Base-by-base conservation (phyloP, 2,113 vertebrate genomes). In the Trematocara nigrifrons region DNA sequence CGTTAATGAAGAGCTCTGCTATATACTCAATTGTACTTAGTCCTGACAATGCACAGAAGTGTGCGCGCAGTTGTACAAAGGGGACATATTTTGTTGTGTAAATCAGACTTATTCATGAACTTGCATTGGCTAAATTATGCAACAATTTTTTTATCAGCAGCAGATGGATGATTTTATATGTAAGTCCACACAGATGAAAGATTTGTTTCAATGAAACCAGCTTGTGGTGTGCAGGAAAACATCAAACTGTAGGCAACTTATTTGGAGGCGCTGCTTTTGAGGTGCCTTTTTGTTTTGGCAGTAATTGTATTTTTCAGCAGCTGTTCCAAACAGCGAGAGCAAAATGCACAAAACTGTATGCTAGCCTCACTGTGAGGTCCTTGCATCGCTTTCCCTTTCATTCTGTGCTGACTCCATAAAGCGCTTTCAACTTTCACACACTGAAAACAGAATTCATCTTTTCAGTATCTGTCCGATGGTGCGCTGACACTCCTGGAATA, bases 131-230 rank as follows among this genome's bases (percentile, higher is more conserved):
- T 81, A 20, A 85, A 91, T 80, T 64, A 76, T 15, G 45, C 53
- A 79, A 82, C 3, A 51, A n/a, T 66, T 71, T 20, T 29, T 20
- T 77, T 69, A 56, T 52, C 7, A 53, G 79, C 18, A 20, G 54
- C 54, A 20, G 35, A 83, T 35, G 82, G 59, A 79, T 29, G 69
- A 71, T 26, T 49, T 79, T 71, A 20, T 12, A 47, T 61, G 29
- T 16, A 69, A 38, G 20, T 42, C 9, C 12, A 33, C 7, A 31
- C 47, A 87, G 88, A 87, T 82, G 76, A 71, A 77, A 88, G 61
- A 89, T 87, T 83, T 81, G 66, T 91, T 84, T 88, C 76, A 82
- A 40, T 76, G 77, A 87, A 83, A 89, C 54, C 80, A 83, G 77
- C 51, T 56, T 31, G 80, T 42, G 40, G 20, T 1, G 10, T 45